Conservation (phyloP, 2,113 vertebrate species). For the Gymnorhina tibicen region DNA sequence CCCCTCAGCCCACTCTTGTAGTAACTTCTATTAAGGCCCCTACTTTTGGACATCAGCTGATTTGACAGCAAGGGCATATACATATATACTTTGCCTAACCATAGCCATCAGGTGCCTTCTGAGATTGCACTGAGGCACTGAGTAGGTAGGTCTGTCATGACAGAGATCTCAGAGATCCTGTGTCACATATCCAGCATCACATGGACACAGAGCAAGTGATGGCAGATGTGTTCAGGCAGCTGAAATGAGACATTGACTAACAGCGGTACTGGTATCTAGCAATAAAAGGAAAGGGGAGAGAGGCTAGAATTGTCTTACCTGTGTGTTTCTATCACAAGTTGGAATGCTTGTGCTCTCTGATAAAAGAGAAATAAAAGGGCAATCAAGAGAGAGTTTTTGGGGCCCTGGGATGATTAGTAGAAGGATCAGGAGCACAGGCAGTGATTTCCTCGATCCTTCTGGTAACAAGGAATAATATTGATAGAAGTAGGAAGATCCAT, state of each 20-base stretch:
- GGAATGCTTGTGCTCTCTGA: not conserved
- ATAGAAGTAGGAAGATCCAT: not conserved
- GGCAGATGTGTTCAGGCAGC: not conserved
- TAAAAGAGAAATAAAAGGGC: not conserved
- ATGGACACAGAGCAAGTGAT: not conserved
- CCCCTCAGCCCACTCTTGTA: not conserved
- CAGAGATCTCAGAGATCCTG: not conserved
- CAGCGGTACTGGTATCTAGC: not conserved
- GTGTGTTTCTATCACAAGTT: not conserved
- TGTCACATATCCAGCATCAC: not conserved
- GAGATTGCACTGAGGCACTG: not conserved
- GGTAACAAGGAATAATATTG: not conserved
- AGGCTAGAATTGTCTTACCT: not conserved
- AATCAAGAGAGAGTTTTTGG: not conserved
- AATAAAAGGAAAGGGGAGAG: not conserved
- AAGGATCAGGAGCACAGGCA: not conserved
- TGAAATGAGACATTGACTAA: not conserved
- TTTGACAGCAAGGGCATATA: not conserved
- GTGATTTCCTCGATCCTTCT: not conserved
- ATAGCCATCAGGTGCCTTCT: not conserved
- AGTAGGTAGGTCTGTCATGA: not conserved
- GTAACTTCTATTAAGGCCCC: not conserved
- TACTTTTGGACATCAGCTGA: not conserved
- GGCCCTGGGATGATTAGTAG: not conserved
- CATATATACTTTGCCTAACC: not conserved